Conservation (phyloP, 2,113 vertebrate genomes). For the Pelusios castaneus region DNA sequence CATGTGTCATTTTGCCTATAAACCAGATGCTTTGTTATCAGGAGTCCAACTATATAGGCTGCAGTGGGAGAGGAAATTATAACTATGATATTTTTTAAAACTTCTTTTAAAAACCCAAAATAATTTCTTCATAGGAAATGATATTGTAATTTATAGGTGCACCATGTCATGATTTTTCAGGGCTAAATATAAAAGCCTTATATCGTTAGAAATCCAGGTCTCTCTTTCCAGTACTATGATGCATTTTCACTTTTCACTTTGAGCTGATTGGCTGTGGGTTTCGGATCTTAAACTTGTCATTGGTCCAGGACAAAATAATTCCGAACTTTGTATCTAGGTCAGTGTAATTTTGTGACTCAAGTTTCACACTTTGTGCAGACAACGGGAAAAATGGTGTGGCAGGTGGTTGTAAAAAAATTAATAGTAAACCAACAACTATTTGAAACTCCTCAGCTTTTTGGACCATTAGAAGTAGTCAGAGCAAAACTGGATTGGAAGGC, state of each 20-base stretch:
- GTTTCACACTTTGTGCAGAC: constrained; percentile 49
- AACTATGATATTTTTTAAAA: background rate
- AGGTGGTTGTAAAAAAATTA: constrained; percentile 64
- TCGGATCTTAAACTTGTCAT: background rate
- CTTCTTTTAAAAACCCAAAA: background rate
- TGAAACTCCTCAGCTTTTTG: constrained; percentile 1
- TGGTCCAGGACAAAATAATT: background rate
- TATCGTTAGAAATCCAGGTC: background rate
- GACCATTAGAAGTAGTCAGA: background rate
- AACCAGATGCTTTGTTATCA: background rate
- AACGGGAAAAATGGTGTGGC: constrained; percentile 63
- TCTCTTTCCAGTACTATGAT: constrained; percentile 15
- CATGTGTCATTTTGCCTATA: background rate
- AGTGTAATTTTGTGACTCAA: constrained; percentile 12
- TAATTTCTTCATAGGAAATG: background rate
- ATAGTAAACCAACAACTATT: constrained; percentile 38
- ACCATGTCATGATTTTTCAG: background rate
- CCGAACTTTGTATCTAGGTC: background rate
- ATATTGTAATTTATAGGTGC: background rate
- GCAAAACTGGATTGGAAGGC: constrained; percentile 16
- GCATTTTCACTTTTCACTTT: background rate
- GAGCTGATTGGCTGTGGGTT: accelerated
- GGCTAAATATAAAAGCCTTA: background rate
- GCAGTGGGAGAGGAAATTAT: background rate
- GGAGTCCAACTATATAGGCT: background rate